phyloP scores from a whole-genome alignment of 1,140 invertebrate genomes.

The Cotesia typhae region DNA sequence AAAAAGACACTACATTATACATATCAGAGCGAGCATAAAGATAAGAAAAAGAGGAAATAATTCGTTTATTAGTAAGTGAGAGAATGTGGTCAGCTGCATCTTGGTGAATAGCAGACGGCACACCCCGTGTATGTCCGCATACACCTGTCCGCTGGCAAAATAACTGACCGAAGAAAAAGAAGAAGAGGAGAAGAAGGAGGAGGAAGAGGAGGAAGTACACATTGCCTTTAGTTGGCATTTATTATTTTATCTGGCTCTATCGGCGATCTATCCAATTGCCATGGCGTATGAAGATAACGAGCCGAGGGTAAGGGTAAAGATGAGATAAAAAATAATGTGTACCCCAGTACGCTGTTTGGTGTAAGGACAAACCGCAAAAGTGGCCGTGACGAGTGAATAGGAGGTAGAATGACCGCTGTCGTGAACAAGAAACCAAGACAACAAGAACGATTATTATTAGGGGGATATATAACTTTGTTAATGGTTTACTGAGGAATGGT shows the following conservation, averaged over 20 bases:
- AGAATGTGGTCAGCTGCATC: conserved; percentile 35
- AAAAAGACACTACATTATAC: no score
- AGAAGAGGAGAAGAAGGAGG: conserved; percentile 23
- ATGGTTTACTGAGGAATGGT: conserved; percentile 4
- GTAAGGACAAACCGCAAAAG: conserved; percentile 31
- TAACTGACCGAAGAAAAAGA: background rate
- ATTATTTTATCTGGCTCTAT: conserved; percentile 43
- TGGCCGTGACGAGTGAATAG: conserved; percentile 27
- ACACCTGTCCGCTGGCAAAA: conserved; percentile 43
- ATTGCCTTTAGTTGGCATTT: conserved; percentile 29
- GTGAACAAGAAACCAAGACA: conserved; percentile 28
- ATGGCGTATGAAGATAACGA: conserved; percentile 41
- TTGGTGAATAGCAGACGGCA: conserved; percentile 28
- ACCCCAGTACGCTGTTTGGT: background rate
- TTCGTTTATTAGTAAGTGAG: conserved; percentile 27
- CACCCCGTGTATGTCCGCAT: conserved; percentile 12
- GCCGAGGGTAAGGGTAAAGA: conserved; percentile 41
- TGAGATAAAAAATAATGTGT: background rate
- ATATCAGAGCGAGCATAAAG: background rate
- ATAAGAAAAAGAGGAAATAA: conserved; percentile 13
- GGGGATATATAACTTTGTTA: no score
- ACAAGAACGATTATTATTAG: conserved; percentile 32
- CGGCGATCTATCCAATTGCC: conserved; percentile 55
- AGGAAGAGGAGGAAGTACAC: conserved; percentile 13
- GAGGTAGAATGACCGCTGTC: conserved; percentile 4